Evolutionary conservation across 2,888 invertebrate genomes (phyloP), one percentile per base, ranked within the genome.

Genomic region (Epicampocera succincta): DNA sequence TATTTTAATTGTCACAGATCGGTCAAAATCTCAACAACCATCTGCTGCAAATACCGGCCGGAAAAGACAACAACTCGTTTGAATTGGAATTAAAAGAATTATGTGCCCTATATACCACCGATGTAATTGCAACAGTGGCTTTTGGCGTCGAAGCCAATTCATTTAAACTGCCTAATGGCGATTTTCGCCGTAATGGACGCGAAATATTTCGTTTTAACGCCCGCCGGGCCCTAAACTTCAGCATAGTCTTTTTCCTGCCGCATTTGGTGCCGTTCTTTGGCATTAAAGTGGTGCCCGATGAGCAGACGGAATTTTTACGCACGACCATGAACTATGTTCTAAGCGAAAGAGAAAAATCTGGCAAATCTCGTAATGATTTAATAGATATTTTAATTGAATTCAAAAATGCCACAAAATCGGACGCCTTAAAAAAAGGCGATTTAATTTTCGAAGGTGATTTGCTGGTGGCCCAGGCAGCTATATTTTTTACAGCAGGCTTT

Each of bases 301-400:
- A 88, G 1, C 73, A 87, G 1, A 86, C 87, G 0, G 54, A 86
- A 0, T 93, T 92, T 69, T 83, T 93, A 1, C 87, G 91, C 9
- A 82, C 86, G 0, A 88, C 90, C 13, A 90, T 92, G 19, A 91
- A 90, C 86, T 88, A 90, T 29, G 91, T 91, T 0, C 89, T 93
- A 48, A 83, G 86, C 0, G 87, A 90, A 17, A 88, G 93, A 1
- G 89, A 91, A 60, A 85, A 87, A 42, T 88, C 89, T 0, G 91
- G 91, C 6, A 81, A 86, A 8, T 89, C 83, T 1, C 87, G 92
- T 21, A 89, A 91, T 46, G 93, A 93, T 84, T 89, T 93, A 0
- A 90, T 93, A 29, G 92, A 93, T 83, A 87, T 92, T 15, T 86
- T 93, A n/a, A 89, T 92, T 40, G 91, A 92, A 38, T 86, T 92